Base-by-base conservation (phyloP, 2,888 invertebrate genomes). In the Leptopterna dolabrata region DNA sequence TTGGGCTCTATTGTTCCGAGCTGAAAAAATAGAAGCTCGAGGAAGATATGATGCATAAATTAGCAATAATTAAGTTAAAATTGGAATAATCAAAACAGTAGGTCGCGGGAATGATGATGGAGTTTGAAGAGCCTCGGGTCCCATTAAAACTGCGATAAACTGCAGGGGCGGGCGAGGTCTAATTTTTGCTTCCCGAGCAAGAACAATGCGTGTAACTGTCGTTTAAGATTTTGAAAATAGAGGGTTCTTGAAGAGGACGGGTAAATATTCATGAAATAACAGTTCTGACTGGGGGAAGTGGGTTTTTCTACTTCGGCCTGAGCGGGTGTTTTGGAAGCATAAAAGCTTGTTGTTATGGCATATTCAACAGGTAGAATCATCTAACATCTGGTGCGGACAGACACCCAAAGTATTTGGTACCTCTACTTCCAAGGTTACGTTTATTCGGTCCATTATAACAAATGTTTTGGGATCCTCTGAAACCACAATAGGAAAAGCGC, bases 11-110 rank as follows among this genome's bases (percentile, higher is more conserved):
- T 47, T 47, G 47, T 47, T 47, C 29, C 16, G 30, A 76, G 36
- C 30, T 30, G 76, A 27, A n/a, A 30, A 76, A 36, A 36, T 7
- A 36, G 4, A 36, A 2, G 2, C 36, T 4, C 6, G 30, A 76
- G 11, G 76, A 27, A 29, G 30, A 76, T 76, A 30, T 76, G 76
- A 76, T 76, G 76, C 76, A 76, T 76, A 76, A 76, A 76, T 76
- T 76, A 76, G 30, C 76, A 76, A 76, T 76, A 30, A 76, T 76
- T 76, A 76, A 19, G 11, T 36, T 76, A 29, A n/a, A 76, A 76
- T 76, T 11, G 76, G 76, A 76, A 30, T 76, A 76, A 76, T 76
- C 30, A 76, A 36, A 36, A 36, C 76, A 30, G 76, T 16, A 13
- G 47, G 47, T 47, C 47, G 14, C 47, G 14, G 43, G 43, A 9